Percentiles rank a stretch among this genome's conserved stretches.
phyloP scores from a whole-genome alignment of 2,113 vertebrate genomes.

The Larimichthys polyactis region DNA sequence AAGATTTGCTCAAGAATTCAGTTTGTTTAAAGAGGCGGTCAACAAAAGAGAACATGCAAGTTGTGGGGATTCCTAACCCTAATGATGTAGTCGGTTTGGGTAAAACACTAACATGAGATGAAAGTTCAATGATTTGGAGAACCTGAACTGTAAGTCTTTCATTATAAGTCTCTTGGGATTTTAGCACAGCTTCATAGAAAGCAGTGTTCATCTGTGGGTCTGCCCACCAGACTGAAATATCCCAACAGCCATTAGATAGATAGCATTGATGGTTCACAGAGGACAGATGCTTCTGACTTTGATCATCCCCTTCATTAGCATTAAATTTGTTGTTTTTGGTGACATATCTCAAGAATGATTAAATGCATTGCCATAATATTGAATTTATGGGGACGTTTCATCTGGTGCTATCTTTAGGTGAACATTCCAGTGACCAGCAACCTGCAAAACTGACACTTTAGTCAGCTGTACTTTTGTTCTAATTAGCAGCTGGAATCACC shows the following conservation, averaged over 20 bases:
- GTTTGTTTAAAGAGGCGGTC: neutral
- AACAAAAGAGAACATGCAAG: neutral
- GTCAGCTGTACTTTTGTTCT: neutral
- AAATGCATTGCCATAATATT: neutral
- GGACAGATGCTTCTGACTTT: too few species aligned
- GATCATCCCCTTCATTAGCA: too few species aligned
- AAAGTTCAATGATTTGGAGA: neutral
- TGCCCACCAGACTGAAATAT: neutral
- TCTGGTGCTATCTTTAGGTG: neutral
- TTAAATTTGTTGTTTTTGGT: neutral
- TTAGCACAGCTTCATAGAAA: neutral
- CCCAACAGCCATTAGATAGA: too few species aligned
- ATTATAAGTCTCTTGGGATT: neutral
- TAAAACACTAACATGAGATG: too few species aligned
- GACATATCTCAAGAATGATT: neutral
- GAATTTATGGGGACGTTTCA: too few species aligned
- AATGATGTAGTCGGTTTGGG: too few species aligned
- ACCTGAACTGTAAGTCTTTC: neutral
- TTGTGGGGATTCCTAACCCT: neutral
- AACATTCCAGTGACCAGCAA: neutral
- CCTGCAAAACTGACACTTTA: neutral
- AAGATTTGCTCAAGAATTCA: neutral
- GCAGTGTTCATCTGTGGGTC: neutral
- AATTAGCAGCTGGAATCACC: neutral
- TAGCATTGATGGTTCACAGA: too few species aligned